Evolutionary conservation across 2,113 vertebrate species (phyloP), one percentile per base, ranked within the genome.

Genomic region (Chinchilla lanigera): DNA sequence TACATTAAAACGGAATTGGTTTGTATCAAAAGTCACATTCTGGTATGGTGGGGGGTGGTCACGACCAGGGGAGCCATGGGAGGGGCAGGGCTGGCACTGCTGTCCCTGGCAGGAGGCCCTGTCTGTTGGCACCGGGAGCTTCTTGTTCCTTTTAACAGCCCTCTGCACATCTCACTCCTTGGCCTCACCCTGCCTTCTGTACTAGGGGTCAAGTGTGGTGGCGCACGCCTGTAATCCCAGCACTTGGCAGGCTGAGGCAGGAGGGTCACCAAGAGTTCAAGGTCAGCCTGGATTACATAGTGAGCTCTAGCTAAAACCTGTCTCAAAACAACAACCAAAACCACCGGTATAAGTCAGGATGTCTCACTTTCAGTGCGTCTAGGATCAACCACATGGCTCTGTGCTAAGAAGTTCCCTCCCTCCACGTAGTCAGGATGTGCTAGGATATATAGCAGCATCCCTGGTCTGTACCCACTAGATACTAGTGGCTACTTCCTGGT

Each of bases 1-100:
- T 98, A 98, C 97, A 98, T 95, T 98, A 97, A 98, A 97, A 81
- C 0, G 4, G 71, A 71, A 13, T 96, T 95, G 93, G 90, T 97
- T 97, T 96, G 88, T 96, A 96, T 63, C 77, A 54, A 19, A 80
- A 35, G 50, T 80, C 17, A 30, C 19, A 11, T 47, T 52, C 35
- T 60, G 8, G n/a, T 19, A 0, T 9, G 50, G 2, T 1, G 0
- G 12, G 22, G 35, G 13, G 28, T 7, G 28, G 9, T 14, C 33
- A 2, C 28, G n/a, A 2, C 11, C 6, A 2, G 4, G 20, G 5
- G 24, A 60, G 30, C 1, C 13, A 19, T 2, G 9, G 30, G 44
- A 0, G 12, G 28, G 3, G 26, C 19, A 19, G 13, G 33, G 63
- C 19, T 20, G 38, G 7, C 1, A 6, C 20, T 0, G 3, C 17